phyloP scores from a whole-genome alignment of 1,140 invertebrate genomes.

The Cataglyphis hispanica region DNA sequence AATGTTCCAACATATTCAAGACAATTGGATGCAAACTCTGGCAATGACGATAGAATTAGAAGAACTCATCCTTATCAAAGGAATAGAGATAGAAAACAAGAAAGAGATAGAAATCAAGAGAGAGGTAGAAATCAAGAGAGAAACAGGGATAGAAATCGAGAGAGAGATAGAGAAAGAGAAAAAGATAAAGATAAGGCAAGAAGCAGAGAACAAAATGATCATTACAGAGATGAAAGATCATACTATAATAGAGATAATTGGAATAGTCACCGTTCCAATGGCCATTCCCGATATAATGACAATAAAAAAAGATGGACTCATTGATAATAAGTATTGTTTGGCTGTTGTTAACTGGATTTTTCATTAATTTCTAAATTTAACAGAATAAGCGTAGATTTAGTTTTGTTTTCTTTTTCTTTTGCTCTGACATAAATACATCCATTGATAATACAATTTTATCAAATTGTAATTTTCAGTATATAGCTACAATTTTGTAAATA shows the following conservation, averaged over 20 bases:
- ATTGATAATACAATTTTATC: slow-evolving; percentile 14
- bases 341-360: neutral
- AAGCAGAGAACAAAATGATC: slow-evolving; percentile 68
- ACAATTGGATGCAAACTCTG: slow-evolving; percentile 55
- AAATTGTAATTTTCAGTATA: neutral
- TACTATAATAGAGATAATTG: slow-evolving; percentile 59
- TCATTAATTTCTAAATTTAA: neutral
- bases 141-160: slow-evolving; percentile 9
- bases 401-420: neutral
- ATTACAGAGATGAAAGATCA: slow-evolving; percentile 70
- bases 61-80: slow-evolving; percentile 77
- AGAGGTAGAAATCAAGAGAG: slow-evolving; percentile 37
- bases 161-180: slow-evolving; percentile 20
- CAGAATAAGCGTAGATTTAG: neutral
- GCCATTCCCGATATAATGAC: slow-evolving; percentile 48
- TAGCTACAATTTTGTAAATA: neutral
- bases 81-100: slow-evolving; percentile 51
- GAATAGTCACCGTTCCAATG: slow-evolving; percentile 56
- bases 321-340: slow-evolving; percentile 30
- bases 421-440: neutral
- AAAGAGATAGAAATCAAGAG: slow-evolving; percentile 37
- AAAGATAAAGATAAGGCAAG: slow-evolving; percentile 21
- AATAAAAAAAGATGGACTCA: slow-evolving; percentile 62
- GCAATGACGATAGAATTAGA: slow-evolving; percentile 73
- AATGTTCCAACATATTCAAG: slow-evolving; percentile 55